A percentile compares a stretch with the other conserved stretches of the same genome.
Evolutionary conservation across 2,888 invertebrate genomes (phyloP).

Genomic region (Mechanitis messenoides): DNA sequence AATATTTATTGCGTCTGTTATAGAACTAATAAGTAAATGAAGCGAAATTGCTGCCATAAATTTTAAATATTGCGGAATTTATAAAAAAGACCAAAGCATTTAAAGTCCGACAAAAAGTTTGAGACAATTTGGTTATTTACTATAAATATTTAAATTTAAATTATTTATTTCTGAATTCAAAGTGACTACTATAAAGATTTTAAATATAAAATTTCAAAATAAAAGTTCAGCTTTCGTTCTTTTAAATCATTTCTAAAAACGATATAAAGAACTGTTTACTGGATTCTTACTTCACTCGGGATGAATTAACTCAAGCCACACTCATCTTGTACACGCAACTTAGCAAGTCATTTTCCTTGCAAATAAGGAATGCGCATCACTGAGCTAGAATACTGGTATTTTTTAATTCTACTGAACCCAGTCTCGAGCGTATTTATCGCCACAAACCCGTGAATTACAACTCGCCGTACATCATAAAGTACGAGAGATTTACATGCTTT

Average conservation of each 20-base stretch:
- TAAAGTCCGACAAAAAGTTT: neutral
- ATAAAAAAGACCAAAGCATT: neutral
- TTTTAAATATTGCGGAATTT: slow-evolving; percentile 4
- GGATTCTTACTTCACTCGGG: too few species aligned
- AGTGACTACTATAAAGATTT: too few species aligned
- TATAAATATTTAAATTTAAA: neutral
- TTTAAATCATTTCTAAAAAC: slow-evolving; percentile 11
- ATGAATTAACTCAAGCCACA: too few species aligned
- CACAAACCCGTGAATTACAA: neutral
- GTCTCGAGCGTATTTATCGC: slow-evolving; percentile 21
- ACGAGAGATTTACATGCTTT: too few species aligned
- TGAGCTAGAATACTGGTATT: slow-evolving; percentile 15
- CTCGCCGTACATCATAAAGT: too few species aligned
- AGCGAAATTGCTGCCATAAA: slow-evolving; percentile 7
- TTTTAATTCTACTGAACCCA: slow-evolving; percentile 17
- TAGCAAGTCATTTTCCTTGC: slow-evolving; percentile 6
- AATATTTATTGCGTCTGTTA: slow-evolving; percentile 8
- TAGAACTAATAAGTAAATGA: slow-evolving; percentile 8
- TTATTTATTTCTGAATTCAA: too few species aligned
- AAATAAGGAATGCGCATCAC: slow-evolving; percentile 16
- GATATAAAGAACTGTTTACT: neutral
- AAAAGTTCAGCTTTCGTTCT: neutral
- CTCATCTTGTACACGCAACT: too few species aligned
- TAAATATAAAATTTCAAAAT: too few species aligned
- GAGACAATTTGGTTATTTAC: neutral